phyloP scores from a whole-genome alignment of 2,797 vertebrate genomes.

The Oceanodroma leucorhoa region DNA sequence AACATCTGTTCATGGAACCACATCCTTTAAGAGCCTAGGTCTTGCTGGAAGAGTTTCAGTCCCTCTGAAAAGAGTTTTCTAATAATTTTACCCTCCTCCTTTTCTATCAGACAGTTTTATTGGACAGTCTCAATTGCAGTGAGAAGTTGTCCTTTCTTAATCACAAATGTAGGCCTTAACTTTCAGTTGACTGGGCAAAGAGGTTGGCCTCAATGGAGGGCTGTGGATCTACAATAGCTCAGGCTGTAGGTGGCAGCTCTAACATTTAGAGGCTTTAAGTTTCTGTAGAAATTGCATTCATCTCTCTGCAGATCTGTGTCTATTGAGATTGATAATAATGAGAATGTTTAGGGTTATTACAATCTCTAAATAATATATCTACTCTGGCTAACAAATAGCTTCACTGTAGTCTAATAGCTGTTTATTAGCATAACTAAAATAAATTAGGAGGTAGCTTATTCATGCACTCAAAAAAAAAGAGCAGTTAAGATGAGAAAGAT shows the following conservation, averaged over 20 bases:
- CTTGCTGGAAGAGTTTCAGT: background rate
- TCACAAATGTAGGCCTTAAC: background rate
- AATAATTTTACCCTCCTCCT: background rate
- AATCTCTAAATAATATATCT: slow-evolving; percentile 24
- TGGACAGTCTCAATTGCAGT: background rate
- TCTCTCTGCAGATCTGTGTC: background rate
- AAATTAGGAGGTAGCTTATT: slow-evolving; percentile 37
- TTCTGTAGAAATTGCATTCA: background rate
- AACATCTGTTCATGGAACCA: accelerated
- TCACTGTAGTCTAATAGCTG: slow-evolving; percentile 8
- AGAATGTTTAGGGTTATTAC: slow-evolving; percentile 29
- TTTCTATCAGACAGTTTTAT: background rate
- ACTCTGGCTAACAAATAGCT: slow-evolving; percentile 33
- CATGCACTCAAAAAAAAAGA: background rate
- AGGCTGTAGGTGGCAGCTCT: background rate
- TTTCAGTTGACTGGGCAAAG: background rate
- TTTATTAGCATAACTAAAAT: slow-evolving; percentile 51
- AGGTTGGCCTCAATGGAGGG: background rate
- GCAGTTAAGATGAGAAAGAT: background rate
- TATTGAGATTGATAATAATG: slow-evolving; percentile 31
- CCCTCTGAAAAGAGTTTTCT: background rate
- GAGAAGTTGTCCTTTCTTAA: background rate
- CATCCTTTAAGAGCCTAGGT: background rate
- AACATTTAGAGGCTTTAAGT: background rate
- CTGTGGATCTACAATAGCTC: background rate